Evolutionary conservation across 2,113 vertebrate genomes (phyloP).

Genomic region (Tragelaphus scriptus): DNA sequence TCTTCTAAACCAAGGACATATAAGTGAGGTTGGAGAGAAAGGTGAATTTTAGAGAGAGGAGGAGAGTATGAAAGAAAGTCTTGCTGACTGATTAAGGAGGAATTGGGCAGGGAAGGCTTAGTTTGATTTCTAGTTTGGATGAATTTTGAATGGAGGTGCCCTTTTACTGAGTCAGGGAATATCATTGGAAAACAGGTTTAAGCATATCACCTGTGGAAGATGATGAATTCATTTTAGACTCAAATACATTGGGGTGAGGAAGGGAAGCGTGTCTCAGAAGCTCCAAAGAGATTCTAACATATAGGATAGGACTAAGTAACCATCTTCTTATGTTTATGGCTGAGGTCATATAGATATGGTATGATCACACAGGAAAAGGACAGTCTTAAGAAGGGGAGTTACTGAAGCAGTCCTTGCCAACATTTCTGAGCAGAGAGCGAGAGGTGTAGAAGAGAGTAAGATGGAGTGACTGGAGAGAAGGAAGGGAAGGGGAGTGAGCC

Average conservation of each 20-base stretch:
- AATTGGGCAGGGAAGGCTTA: neutral
- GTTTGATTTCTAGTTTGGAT: neutral
- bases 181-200: neutral
- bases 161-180: neutral
- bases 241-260: neutral
- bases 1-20: neutral
- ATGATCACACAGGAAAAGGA: neutral
- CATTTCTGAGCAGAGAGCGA: neutral
- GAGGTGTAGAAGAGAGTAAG: neutral
- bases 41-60: neutral
- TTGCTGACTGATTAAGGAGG: neutral
- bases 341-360: neutral
- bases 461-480: neutral
- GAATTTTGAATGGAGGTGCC: neutral
- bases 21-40: neutral
- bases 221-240: neutral
- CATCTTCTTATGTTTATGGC: neutral
- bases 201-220: neutral
- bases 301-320: neutral
- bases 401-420: neutral
- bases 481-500: neutral
- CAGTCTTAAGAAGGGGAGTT: neutral
- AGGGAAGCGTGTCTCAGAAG: neutral
- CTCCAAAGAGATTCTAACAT: neutral
- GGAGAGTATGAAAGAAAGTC: neutral